phyloP scores from a whole-genome alignment of 2,113 vertebrate species.

The Plecturocebus donacophilus region DNA sequence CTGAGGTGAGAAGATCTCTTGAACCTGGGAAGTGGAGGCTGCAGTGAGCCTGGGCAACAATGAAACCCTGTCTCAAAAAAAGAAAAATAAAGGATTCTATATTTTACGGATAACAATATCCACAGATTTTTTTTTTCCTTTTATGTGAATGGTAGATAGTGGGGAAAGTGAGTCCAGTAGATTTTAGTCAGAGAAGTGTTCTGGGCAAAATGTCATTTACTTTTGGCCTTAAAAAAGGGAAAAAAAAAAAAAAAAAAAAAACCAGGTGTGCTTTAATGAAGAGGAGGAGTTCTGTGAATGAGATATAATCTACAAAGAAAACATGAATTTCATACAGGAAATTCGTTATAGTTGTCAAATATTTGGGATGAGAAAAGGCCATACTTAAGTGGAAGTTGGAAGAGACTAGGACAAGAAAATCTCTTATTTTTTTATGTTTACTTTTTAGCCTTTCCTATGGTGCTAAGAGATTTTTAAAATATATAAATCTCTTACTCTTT shows the following conservation, averaged over 20 bases:
- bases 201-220: not conserved
- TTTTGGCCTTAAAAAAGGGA: not conserved
- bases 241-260: not conserved
- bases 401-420: not conserved
- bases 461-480: no score
- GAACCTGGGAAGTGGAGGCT: not conserved
- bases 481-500: no score
- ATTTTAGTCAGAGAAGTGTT: slow-evolving; percentile 7
- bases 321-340: not conserved
- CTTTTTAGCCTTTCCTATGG: not conserved
- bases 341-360: not conserved
- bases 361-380: not conserved
- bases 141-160: not conserved
- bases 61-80: not conserved
- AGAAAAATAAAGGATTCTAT: not conserved
- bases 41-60: not conserved
- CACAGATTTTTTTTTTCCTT: no score
- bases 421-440: not conserved
- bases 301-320: not conserved
- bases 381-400: not conserved
- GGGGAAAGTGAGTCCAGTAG: not conserved
- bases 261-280: not conserved
- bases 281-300: not conserved
- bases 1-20: not conserved
- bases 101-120: not conserved